These are phyloP conservation scores for Trogon melanurus DNA, from an alignment of 2,113 vertebrate genomes.

Conservation along the genomic window DNA sequence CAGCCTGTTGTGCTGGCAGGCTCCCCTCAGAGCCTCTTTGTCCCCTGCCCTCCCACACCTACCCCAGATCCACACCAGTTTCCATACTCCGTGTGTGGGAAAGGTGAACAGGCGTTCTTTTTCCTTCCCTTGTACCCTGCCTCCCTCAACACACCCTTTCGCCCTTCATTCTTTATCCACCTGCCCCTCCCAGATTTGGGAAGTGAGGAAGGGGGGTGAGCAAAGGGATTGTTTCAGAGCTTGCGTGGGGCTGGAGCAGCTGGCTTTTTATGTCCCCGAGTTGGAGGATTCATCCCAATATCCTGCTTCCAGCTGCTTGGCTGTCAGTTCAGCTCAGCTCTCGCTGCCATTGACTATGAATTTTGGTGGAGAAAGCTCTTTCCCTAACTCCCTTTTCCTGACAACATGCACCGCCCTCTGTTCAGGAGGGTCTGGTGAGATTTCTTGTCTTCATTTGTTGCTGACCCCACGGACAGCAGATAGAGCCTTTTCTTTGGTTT, in stretches of 20 bases:
- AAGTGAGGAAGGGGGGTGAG: neutral
- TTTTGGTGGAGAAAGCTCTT: neutral
- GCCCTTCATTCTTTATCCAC: neutral
- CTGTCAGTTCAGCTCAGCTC: neutral
- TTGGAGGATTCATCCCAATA: neutral
- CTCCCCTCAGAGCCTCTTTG: neutral
- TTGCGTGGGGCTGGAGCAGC: neutral
- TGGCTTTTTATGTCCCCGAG: slow-evolving; percentile 3
- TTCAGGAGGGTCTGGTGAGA: neutral
- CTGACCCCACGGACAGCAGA: neutral
- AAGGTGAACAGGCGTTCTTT: neutral
- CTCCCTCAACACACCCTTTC: neutral
- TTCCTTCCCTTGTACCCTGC: neutral
- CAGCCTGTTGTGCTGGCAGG: neutral
- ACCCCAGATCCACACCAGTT: neutral
- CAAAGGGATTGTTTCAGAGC: neutral
- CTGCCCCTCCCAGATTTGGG: neutral
- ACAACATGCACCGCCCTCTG: fast-evolving
- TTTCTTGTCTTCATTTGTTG: neutral
- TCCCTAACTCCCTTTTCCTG: neutral
- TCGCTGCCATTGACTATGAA: neutral
- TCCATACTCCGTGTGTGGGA: neutral
- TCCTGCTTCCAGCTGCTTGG: slow-evolving; percentile 20
- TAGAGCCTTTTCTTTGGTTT: neutral
- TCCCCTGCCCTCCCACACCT: neutral